These are phyloP conservation scores for Erebia ligea DNA, from an alignment of 2,888 invertebrate species.

Conservation along the genomic window DNA sequence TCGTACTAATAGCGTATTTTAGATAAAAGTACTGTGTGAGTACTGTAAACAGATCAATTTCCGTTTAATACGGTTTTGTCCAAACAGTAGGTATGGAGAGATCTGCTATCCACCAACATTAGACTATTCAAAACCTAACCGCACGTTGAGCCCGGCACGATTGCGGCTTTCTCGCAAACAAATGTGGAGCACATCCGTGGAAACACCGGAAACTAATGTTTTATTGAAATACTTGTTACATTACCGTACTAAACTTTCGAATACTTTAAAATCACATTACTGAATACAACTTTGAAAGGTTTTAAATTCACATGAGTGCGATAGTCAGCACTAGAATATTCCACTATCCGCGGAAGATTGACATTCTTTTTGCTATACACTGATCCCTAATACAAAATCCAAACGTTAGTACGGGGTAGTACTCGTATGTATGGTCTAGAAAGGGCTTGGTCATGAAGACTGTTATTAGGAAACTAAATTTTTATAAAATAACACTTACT, in stretches of 20 bases:
- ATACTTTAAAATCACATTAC: constrained; percentile 1
- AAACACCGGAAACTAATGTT: constrained; percentile 13
- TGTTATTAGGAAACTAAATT: too few relatives aligned
- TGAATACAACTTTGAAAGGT: background rate
- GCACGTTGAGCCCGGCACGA: constrained; percentile 10
- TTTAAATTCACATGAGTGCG: constrained; percentile 4
- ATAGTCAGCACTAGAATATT: background rate
- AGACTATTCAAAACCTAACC: constrained; percentile 15
- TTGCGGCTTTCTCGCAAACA: constrained; percentile 16
- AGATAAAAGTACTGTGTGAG: too few relatives aligned
- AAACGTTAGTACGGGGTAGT: too few relatives aligned
- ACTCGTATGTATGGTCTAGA: too few relatives aligned
- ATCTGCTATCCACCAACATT: constrained; percentile 13
- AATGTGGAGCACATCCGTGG: constrained; percentile 7
- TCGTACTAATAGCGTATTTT: too few relatives aligned
- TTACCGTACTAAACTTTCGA: constrained; percentile 1
- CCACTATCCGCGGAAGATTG: too few relatives aligned
- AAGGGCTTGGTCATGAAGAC: too few relatives aligned
- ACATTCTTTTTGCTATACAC: too few relatives aligned
- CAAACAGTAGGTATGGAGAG: background rate
- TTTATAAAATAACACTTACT: too few relatives aligned
- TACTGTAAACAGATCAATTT: background rate
- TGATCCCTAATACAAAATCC: too few relatives aligned
- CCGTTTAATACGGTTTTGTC: background rate
- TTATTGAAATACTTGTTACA: constrained; percentile 21